Percentiles rank a stretch among this genome's conserved stretches.
phyloP scores from a whole-genome alignment of 2,888 invertebrate species.

The Eurytoma adleriae region DNA sequence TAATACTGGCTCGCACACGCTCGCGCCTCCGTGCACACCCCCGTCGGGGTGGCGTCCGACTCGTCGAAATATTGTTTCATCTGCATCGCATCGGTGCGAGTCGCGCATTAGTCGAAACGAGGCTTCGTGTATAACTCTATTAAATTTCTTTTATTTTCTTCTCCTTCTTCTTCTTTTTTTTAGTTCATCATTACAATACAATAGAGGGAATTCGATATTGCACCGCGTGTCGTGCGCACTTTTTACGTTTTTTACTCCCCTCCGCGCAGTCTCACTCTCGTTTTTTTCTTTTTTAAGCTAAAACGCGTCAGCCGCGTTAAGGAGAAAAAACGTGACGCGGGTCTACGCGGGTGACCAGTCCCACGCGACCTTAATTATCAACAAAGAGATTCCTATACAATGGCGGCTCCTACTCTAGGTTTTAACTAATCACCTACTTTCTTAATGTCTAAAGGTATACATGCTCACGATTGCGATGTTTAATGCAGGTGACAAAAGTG shows the following conservation, averaged over 20 bases:
- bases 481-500: slow-evolving; percentile 66
- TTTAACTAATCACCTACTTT: slow-evolving; percentile 71
- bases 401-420: slow-evolving; percentile 67
- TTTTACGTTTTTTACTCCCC: slow-evolving; percentile 50
- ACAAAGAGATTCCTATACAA: slow-evolving; percentile 75
- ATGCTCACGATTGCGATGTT: slow-evolving; percentile 71
- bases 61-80: slow-evolving; percentile 11
- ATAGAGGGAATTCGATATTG: slow-evolving; percentile 65
- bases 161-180: neutral
- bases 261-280: slow-evolving; percentile 61
- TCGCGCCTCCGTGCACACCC: slow-evolving; percentile 29
- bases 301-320: slow-evolving; percentile 56
- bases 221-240: slow-evolving; percentile 64
- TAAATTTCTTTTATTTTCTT: slow-evolving; percentile 30
- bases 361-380: slow-evolving; percentile 67
- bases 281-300: slow-evolving; percentile 53
- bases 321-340: slow-evolving; percentile 49
- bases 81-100: slow-evolving; percentile 25
- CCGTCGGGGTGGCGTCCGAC: neutral
- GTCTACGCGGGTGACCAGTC: slow-evolving; percentile 59
- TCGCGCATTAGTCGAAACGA: slow-evolving; percentile 32
- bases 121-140: slow-evolving; percentile 25
- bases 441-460: slow-evolving; percentile 75
- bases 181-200: slow-evolving; percentile 42
- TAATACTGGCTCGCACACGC: slow-evolving; percentile 55